phyloP scores from a whole-genome alignment of 2,888 invertebrate genomes.

The Idaea aversata region DNA sequence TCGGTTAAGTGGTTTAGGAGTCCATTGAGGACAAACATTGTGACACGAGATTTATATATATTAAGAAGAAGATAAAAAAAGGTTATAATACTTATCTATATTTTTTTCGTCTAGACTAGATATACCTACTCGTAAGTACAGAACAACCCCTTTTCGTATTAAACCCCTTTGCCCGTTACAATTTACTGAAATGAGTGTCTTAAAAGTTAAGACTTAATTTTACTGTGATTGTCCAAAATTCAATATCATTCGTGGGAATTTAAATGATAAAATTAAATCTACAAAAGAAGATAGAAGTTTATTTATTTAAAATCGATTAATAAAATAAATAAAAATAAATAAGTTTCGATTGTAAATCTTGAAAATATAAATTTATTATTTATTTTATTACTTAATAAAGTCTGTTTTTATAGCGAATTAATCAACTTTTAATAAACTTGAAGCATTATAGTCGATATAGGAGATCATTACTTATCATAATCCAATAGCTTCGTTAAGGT shows the following conservation, averaged over 20 bases:
- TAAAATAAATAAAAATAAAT: background rate
- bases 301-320: background rate
- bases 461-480: constrained; percentile 4
- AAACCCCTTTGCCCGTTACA: background rate
- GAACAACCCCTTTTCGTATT: background rate
- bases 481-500: background rate
- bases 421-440: background rate
- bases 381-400: background rate
- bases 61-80: no score
- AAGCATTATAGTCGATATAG: constrained; percentile 4
- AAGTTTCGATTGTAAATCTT: background rate
- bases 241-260: background rate
- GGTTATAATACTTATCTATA: background rate
- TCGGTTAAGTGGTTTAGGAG: no score
- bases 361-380: no score
- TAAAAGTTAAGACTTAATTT: background rate
- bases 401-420: background rate
- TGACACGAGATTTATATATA: no score
- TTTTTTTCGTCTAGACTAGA: background rate
- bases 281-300: background rate
- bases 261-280: no score
- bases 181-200: background rate
- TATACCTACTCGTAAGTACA: background rate
- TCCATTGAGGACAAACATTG: no score
- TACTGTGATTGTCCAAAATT: background rate